Evolutionary conservation across 1,140 invertebrate species (phyloP).

Genomic region (Pissodes strobi): DNA sequence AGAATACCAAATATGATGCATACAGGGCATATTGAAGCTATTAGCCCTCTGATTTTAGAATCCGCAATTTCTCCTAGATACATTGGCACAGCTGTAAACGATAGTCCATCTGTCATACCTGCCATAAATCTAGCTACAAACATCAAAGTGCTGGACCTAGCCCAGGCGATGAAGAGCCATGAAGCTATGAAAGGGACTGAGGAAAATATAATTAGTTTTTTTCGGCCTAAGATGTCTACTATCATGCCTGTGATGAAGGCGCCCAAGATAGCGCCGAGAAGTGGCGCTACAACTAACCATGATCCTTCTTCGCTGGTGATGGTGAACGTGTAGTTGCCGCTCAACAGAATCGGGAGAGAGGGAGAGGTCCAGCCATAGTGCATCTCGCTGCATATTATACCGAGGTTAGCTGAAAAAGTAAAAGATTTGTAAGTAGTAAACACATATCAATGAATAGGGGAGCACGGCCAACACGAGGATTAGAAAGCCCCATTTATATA

Average conservation of each 20-base stretch:
- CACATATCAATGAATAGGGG: no score
- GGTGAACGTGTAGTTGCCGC: slow-evolving; percentile 46
- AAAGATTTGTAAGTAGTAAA: no score
- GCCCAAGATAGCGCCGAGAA: slow-evolving; percentile 65
- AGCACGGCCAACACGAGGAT: no score
- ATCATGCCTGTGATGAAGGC: slow-evolving; percentile 59
- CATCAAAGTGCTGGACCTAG: slow-evolving; percentile 54
- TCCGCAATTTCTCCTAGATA: slow-evolving; percentile 70
- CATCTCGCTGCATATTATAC: slow-evolving; percentile 46
- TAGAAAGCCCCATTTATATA: no score
- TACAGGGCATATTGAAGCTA: slow-evolving; percentile 53
- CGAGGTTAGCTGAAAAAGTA: slow-evolving; percentile 33
- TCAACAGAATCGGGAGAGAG: slow-evolving; percentile 38
- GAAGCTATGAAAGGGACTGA: slow-evolving; percentile 64
- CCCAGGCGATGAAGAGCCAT: slow-evolving; percentile 66
- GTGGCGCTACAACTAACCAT: slow-evolving; percentile 66
- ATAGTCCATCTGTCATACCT: slow-evolving; percentile 69
- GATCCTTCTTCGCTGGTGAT: slow-evolving; percentile 56
- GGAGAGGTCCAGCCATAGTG: slow-evolving; percentile 50
- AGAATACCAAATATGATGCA: slow-evolving; percentile 64
- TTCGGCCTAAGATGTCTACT: slow-evolving; percentile 68
- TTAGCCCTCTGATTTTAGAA: slow-evolving; percentile 65
- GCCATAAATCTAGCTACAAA: slow-evolving; percentile 57
- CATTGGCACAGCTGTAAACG: slow-evolving; percentile 66
- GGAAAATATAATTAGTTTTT: slow-evolving; percentile 62